Conservation (phyloP, 2,113 vertebrate species). For the Rhombomys opimus region DNA sequence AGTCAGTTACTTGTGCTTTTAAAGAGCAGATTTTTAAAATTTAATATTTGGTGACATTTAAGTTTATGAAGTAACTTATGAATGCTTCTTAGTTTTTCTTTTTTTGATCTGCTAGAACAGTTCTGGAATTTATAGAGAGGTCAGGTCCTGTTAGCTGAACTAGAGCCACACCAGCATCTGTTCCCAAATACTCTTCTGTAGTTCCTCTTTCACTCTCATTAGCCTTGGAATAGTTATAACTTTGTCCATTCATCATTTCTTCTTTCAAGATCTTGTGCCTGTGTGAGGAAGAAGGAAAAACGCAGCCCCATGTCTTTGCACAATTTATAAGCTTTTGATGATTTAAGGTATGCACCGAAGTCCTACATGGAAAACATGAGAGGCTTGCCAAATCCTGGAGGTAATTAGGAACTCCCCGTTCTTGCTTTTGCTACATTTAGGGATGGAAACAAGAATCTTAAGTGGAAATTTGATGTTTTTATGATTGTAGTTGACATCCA, state of each 20-base stretch:
- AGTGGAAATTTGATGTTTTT: not conserved
- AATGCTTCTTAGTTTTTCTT: conserved; percentile 60
- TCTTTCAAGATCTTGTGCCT: conserved; percentile 49
- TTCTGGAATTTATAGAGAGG: conserved; percentile 69
- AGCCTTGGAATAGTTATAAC: conserved; percentile 66
- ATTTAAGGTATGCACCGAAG: conserved; percentile 38
- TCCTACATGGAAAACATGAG: conserved; percentile 43
- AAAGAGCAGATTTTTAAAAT: not conserved
- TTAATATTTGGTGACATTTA: conserved; percentile 39
- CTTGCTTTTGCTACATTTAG: not conserved
- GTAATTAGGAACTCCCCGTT: not conserved
- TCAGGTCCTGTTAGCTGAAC: conserved; percentile 49
- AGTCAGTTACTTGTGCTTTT: conserved; percentile 39
- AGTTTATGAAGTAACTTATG: conserved; percentile 9
- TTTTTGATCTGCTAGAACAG: conserved; percentile 28
- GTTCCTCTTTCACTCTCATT: conserved; percentile 75
- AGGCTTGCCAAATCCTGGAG: conserved; percentile 42
- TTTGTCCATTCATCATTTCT: conserved; percentile 59
- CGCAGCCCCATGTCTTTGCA: conserved; percentile 48
- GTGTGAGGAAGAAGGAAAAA: conserved; percentile 42
- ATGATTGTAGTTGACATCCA: not conserved
- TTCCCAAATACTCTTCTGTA: conserved; percentile 45
- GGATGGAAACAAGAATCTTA: not conserved
- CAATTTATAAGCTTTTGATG: conserved; percentile 46
- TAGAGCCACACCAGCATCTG: conserved; percentile 49